A percentile compares a stretch with the other conserved stretches of the same genome.
These are phyloP conservation scores for Yponomeuta plumbellus DNA, from an alignment of 2,888 invertebrate genomes.

Conservation along the genomic window DNA sequence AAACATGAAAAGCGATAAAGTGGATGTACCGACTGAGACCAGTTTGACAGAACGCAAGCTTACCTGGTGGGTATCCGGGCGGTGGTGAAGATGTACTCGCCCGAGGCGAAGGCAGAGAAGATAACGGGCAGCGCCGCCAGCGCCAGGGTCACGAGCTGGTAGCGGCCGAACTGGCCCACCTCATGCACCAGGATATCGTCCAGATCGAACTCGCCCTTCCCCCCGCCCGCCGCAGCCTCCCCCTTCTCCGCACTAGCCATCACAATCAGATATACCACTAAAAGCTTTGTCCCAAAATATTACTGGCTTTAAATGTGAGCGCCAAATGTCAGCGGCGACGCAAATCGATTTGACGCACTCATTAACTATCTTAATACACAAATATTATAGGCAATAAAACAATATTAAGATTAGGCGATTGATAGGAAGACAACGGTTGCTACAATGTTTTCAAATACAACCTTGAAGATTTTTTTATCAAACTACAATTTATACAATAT, in stretches of 20 bases:
- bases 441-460: neutral
- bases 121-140: conserved; percentile 59
- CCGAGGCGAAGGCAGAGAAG: conserved; percentile 61
- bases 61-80: conserved; percentile 59
- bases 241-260: conserved; percentile 22
- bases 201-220: conserved; percentile 40
- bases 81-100: conserved; percentile 66
- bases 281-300: neutral
- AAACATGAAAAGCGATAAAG: neutral
- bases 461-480: neutral
- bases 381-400: neutral
- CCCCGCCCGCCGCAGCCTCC: conserved; percentile 31
- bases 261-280: neutral
- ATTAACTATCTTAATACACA: neutral
- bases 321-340: neutral
- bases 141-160: conserved; percentile 53
- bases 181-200: conserved; percentile 57
- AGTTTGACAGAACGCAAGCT: neutral
- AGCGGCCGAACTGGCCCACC: conserved; percentile 61
- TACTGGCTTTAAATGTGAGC: too few relatives aligned
- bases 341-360: neutral
- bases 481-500: neutral
- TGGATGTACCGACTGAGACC: neutral
- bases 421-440: neutral
- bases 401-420: neutral